Conservation (phyloP, 1,140 invertebrate species). For the Pteromalus puparum region DNA sequence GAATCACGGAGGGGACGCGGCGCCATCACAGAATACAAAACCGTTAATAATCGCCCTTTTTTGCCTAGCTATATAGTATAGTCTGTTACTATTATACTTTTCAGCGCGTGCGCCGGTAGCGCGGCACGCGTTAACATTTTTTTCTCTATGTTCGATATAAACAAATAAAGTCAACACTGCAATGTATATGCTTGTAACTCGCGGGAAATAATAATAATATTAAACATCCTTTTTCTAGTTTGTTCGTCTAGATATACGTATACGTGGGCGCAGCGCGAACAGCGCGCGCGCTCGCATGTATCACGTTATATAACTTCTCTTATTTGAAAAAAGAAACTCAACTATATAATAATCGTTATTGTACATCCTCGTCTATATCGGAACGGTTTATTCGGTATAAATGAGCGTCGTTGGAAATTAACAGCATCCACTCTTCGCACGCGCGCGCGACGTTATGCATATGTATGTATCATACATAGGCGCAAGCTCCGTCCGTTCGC, state of each 20-base stretch:
- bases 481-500: neutral
- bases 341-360: conserved; percentile 1
- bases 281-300: neutral
- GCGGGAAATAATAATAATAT: conserved; percentile 20
- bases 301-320: neutral
- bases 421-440: neutral
- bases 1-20: neutral
- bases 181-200: conserved; percentile 16
- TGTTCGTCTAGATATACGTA: neutral
- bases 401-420: conserved; percentile 17
- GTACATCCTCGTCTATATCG: neutral
- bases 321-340: conserved; percentile 5
- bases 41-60: conserved; percentile 10
- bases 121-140: conserved; percentile 17
- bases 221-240: conserved; percentile 43
- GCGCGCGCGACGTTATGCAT: too few relatives aligned
- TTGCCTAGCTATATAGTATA: neutral
- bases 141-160: conserved; percentile 24
- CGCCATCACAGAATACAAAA: conserved; percentile 12
- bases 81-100: conserved; percentile 1
- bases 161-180: conserved; percentile 34
- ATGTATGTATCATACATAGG: neutral
- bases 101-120: neutral
- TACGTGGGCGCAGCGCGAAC: neutral
- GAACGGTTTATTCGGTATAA: conserved; percentile 21